phyloP scores from a whole-genome alignment of 1,140 invertebrate species.

The Magallana gigas region DNA sequence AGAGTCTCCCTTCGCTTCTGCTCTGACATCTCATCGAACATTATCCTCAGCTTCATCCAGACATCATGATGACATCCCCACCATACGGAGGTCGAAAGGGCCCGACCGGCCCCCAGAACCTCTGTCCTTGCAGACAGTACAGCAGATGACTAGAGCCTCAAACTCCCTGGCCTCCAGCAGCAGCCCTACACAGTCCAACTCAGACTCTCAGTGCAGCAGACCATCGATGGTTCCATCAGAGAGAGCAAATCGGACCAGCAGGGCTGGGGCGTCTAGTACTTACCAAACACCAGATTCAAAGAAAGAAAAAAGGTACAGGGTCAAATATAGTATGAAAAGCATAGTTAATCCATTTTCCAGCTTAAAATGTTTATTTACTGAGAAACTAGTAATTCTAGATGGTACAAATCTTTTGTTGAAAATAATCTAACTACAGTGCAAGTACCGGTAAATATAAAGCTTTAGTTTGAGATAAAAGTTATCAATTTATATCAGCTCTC shows the following conservation, averaged over 20 bases:
- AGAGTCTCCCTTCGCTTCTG: background rate
- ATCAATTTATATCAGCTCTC: background rate
- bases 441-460: no score
- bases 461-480: no score
- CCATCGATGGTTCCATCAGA: background rate
- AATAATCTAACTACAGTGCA: no score
- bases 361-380: no score
- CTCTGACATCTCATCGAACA: slow-evolving; percentile 7
- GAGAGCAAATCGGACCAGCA: background rate
- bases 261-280: background rate
- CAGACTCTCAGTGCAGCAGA: background rate
- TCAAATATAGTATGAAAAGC: no score
- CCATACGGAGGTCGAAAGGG: background rate
- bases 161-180: background rate
- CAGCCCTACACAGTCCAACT: background rate
- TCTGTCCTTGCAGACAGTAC: background rate
- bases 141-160: background rate
- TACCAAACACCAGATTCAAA: background rate
- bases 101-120: background rate
- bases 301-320: slow-evolving; percentile 12
- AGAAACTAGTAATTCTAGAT: no score
- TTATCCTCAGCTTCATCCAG: slow-evolving; percentile 10
- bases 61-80: background rate
- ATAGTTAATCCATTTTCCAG: no score
- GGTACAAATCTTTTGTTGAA: no score